Evolutionary conservation across 2,797 vertebrate genomes (phyloP), one percentile per base, ranked within the genome.

Genomic region (Adelosebastes latens): DNA sequence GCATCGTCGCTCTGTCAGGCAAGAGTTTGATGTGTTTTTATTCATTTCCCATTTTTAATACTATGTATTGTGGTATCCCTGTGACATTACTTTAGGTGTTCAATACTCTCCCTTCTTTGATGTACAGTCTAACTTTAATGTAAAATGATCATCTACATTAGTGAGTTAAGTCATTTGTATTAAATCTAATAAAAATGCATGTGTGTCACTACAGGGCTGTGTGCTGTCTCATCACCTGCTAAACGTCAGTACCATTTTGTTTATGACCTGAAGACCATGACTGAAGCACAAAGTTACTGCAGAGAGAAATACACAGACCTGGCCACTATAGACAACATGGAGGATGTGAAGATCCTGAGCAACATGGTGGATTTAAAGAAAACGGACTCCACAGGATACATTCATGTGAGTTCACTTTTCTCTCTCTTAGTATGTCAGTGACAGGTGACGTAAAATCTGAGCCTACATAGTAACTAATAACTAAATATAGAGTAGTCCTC

Each of bases 201-300:
- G 42, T 62, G 11, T 61, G 11, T 64, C 24, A 2, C 66, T 31
- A 8, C 79, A 86, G 87, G 64, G n/a, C 70, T 84, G 76, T 62
- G 31, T 24, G 16, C 22, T 1, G 32, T 52, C 62, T 63, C 61
- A 1, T 77, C 73, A 31, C 18, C 1, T 1, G 13, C 20, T 59
- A 1, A 1, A 8, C 25, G 25, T 27, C 59, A 11, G 12, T 82
- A 75, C 49, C 46, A 83, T 49, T 80, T 85, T 56, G 39, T 90
- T 16, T 65, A 80, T 46, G 73, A 81, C 6, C 3, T 0, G 7
- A 83, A 63, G 77, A 81, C 0, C 58, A 46, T 62, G 55, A n/a
- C n/a, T 13, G 87, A 84, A 55, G 89, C 88, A 2, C 82, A 3
- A 55, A 56, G 39, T 6, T 66, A 80, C 81, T 87, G 81, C 80